Evolutionary conservation across 2,113 vertebrate genomes (phyloP).

Genomic region (Tringa solitaria): DNA sequence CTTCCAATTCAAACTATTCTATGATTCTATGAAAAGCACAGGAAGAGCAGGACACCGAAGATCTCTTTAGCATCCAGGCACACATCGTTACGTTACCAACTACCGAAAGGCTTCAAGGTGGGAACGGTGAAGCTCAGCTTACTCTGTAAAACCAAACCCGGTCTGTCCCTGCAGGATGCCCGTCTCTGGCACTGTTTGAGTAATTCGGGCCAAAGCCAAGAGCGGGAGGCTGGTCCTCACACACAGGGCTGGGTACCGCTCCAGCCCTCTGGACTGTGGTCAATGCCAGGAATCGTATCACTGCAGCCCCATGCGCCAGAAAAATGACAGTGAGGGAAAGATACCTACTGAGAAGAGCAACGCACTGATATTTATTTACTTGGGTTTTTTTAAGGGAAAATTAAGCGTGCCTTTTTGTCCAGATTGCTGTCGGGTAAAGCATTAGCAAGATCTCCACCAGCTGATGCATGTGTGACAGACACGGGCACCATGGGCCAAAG

Average conservation of each 20-base stretch:
- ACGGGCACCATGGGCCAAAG: rapidly evolving
- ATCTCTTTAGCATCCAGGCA: not conserved
- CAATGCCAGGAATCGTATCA: not conserved
- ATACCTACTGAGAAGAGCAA: not conserved
- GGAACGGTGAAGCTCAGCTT: not conserved
- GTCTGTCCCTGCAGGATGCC: not conserved
- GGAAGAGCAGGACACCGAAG: not conserved
- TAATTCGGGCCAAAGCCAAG: not conserved
- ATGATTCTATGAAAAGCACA: not conserved
- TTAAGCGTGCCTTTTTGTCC: not conserved
- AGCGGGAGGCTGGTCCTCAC: rapidly evolving
- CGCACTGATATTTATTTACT: rapidly evolving
- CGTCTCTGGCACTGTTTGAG: not conserved
- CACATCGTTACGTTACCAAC: no score
- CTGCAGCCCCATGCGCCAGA: not conserved
- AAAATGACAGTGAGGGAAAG: not conserved
- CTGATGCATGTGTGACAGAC: not conserved
- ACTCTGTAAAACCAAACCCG: not conserved
- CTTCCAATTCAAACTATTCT: not conserved
- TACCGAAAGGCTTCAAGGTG: not conserved
- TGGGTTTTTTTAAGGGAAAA: not conserved
- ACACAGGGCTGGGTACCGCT: not conserved
- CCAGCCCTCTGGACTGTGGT: not conserved
- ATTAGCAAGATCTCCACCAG: not conserved
- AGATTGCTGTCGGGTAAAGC: not conserved